Conservation (phyloP, 2,113 vertebrate species). For the Isichthys henryi region DNA sequence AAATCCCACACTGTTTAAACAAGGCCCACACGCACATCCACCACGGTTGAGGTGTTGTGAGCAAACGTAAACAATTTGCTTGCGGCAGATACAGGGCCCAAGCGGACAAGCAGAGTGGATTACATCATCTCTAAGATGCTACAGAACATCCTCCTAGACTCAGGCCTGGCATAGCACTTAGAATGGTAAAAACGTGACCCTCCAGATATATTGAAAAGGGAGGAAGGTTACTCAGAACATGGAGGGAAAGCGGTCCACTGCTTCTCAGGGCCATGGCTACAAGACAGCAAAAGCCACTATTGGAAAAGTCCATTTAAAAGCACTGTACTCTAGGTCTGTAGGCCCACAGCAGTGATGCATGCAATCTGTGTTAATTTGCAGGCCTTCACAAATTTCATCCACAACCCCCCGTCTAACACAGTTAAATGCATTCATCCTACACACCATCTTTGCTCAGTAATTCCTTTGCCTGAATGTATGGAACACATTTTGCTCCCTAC, state of each 20-base stretch:
- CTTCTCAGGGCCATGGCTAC: background rate
- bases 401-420: background rate
- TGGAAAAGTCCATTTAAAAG: background rate
- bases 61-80: background rate
- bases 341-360: background rate
- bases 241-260: background rate
- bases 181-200: background rate
- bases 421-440: background rate
- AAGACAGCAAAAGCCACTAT: background rate
- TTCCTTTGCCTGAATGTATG: background rate
- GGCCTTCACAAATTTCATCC: background rate
- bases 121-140: background rate
- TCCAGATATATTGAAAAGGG: background rate
- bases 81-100: background rate
- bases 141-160: background rate
- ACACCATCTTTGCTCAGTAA: too few species aligned
- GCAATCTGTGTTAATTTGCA: background rate
- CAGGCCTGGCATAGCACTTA: background rate
- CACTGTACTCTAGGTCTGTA: background rate
- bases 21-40: background rate
- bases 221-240: background rate
- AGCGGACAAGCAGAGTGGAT: background rate
- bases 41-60: background rate
- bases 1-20: background rate
- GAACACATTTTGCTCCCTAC: background rate